phyloP scores from a whole-genome alignment of 1,140 invertebrate species.

The Prorops nasuta region DNA sequence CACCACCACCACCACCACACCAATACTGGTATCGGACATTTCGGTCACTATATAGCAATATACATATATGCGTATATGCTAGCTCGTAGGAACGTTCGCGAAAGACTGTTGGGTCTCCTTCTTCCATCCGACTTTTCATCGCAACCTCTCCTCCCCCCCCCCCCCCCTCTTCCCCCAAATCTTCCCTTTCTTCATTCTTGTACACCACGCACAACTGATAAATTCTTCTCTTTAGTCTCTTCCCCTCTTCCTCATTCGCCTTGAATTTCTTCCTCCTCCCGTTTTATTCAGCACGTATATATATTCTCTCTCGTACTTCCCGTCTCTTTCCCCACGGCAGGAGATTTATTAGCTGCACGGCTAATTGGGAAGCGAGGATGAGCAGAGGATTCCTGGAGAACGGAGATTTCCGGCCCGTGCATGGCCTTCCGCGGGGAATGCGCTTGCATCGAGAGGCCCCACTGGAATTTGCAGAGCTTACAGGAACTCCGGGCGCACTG shows the following conservation, averaged over 20 bases:
- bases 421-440: slow-evolving; percentile 10
- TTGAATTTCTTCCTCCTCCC: no score
- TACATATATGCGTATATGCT: no score
- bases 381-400: slow-evolving; percentile 27
- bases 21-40: no score
- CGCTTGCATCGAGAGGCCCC: slow-evolving; percentile 3
- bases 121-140: no score
- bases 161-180: no score
- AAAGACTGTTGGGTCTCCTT: no score
- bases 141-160: no score
- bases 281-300: no score
- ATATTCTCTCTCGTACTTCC: slow-evolving; percentile 8
- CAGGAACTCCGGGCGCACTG: slow-evolving; percentile 10
- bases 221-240: not conserved
- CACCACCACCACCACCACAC: slow-evolving; percentile 6
- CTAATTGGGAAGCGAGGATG: slow-evolving; percentile 32
- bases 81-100: no score
- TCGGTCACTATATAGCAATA: no score
- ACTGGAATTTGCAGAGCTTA: slow-evolving; percentile 16
- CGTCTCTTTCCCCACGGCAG: slow-evolving; percentile 12
- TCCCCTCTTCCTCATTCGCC: not conserved
- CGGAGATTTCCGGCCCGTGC: slow-evolving; percentile 22
- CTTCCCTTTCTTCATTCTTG: no score
- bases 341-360: slow-evolving; percentile 32
- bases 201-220: no score